Evolutionary conservation across 2,113 vertebrate genomes (phyloP).

Genomic region (Hassar affinis): DNA sequence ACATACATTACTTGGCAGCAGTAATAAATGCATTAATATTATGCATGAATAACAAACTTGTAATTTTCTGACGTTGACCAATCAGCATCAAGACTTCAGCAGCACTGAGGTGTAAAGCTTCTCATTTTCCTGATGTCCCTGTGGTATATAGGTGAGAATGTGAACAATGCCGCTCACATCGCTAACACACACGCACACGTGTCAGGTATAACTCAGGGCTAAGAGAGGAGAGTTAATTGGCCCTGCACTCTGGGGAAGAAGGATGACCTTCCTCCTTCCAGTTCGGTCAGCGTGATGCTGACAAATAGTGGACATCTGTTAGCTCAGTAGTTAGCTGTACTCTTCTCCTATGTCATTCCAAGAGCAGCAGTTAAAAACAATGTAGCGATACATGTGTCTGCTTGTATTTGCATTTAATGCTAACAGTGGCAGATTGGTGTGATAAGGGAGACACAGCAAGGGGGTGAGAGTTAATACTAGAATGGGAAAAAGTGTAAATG

Average conservation of each 20-base stretch:
- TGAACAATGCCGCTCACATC: too few species aligned
- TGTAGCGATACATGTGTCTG: not conserved
- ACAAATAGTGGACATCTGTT: not conserved
- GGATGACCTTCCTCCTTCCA: not conserved
- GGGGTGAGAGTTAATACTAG: not conserved
- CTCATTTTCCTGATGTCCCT: too few species aligned
- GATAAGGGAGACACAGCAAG: not conserved
- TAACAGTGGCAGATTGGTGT: not conserved
- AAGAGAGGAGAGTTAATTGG: not conserved
- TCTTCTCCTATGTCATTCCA: not conserved
- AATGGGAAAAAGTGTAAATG: not conserved
- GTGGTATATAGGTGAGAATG: too few species aligned
- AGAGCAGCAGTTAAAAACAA: not conserved
- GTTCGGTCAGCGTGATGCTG: not conserved
- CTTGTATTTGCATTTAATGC: not conserved
- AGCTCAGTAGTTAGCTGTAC: not conserved
- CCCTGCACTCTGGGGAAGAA: not conserved
- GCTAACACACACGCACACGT: too few species aligned
- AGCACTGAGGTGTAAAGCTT: too few species aligned
- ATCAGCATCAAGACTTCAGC: too few species aligned
- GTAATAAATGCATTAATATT: not conserved
- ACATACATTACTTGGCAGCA: too few species aligned
- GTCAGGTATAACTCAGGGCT: not conserved
- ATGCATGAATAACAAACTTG: not conserved
- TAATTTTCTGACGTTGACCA: not conserved